phyloP scores from a whole-genome alignment of 2,888 invertebrate genomes.

The Patella ulyssiponensis region DNA sequence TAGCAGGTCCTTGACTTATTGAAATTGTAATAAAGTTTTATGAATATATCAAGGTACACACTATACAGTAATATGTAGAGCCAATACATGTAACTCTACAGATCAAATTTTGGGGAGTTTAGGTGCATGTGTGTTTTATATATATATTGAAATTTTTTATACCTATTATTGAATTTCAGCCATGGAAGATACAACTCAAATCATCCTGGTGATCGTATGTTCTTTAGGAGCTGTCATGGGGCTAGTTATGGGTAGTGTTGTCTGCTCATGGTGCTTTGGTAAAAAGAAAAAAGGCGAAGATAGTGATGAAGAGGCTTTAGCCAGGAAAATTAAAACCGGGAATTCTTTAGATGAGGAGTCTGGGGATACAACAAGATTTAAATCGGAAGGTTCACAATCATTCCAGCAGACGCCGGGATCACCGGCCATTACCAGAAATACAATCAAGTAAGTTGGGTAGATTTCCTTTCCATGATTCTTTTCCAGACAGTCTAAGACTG shows the following conservation, averaged over 20 bases:
- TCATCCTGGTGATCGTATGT: constrained; percentile 20
- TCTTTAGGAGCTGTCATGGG: constrained; percentile 22
- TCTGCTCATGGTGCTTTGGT: constrained; percentile 30
- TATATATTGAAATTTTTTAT: no score
- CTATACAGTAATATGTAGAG: no score
- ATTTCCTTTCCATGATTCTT: no score
- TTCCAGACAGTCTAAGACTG: no score
- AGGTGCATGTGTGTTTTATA: no score
- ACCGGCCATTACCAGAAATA: constrained; percentile 25
- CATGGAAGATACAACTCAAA: constrained; percentile 25
- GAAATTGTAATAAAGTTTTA: no score
- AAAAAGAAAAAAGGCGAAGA: constrained; percentile 25
- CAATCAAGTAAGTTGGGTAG: constrained; percentile 23
- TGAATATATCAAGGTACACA: no score
- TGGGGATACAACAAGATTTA: constrained; percentile 1
- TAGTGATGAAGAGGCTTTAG: constrained; percentile 17
- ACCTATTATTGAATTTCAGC: constrained; percentile 13
- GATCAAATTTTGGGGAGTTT: no score
- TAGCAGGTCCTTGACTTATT: no score
- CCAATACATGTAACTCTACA: no score
- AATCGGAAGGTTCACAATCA: not conserved
- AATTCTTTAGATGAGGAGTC: constrained; percentile 11
- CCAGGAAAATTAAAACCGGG: constrained; percentile 11
- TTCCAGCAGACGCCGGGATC: constrained; percentile 11
- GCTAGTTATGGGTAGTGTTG: constrained; percentile 20